phyloP scores from a whole-genome alignment of 2,888 invertebrate genomes.

The Byasa hedistus region DNA sequence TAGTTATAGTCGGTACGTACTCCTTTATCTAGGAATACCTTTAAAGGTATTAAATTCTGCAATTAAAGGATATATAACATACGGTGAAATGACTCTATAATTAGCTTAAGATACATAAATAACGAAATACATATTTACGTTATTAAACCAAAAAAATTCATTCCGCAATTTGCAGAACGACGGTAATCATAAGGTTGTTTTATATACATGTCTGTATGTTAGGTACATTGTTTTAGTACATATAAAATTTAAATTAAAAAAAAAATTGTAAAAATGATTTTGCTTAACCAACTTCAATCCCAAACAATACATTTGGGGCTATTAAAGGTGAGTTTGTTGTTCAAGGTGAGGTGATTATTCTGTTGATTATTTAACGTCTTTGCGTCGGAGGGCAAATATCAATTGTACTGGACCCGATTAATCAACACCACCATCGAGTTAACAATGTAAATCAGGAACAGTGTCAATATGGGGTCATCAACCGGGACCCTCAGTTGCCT shows the following conservation, averaged over 20 bases:
- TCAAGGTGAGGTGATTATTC: too few relatives aligned
- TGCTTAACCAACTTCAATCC: too few relatives aligned
- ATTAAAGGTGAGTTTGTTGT: too few relatives aligned
- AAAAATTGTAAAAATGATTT: too few relatives aligned
- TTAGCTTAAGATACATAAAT: background rate
- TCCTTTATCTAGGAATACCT: background rate
- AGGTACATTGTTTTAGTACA: too few relatives aligned
- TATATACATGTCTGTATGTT: too few relatives aligned
- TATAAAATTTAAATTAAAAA: too few relatives aligned
- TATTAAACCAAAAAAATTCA: too few relatives aligned
- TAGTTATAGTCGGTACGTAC: background rate
- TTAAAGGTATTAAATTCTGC: background rate
- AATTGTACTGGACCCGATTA: slow-evolving; percentile 19
- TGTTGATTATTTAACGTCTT: background rate
- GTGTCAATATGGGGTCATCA: slow-evolving; percentile 59
- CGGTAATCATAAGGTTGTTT: too few relatives aligned
- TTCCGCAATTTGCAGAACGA: too few relatives aligned
- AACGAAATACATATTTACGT: too few relatives aligned
- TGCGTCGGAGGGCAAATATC: background rate
- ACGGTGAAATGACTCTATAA: background rate
- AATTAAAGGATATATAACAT: background rate
- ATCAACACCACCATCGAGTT: slow-evolving; percentile 6
- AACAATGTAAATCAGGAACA: slow-evolving; percentile 33
- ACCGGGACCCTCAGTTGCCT: slow-evolving; percentile 59
- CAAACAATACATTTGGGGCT: too few relatives aligned